Base-by-base conservation (phyloP, 2,888 invertebrate genomes). In the Pinctada fucata region DNA sequence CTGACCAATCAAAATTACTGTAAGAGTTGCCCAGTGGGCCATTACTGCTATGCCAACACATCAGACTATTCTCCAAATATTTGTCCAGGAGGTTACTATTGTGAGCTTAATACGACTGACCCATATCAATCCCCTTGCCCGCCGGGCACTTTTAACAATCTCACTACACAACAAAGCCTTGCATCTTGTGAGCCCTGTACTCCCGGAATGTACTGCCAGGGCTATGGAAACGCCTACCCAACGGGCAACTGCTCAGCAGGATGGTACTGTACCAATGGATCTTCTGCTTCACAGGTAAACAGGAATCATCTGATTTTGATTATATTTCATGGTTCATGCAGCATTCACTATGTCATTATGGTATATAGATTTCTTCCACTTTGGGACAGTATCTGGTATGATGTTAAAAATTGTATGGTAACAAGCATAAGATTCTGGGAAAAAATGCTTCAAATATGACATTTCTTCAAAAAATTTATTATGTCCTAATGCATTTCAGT, bases 31-130 rank as follows among this genome's bases (percentile, higher is more conserved):
- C 90, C 90, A 5, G 87, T 83, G 45, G 91, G 91, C 2, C 87
- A 90, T 81, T 91, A 84, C 82, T 91, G 91, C 75, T 83, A 83
- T 52, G 87, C 86, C 65, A 91, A 90, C 79, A 90, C 91, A 1
- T 87, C 90, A 10, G 90, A 91, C 80, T 90, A 87, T 81, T 78
- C 83, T 13, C 80, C 85, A 10, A 88, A 88, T 78, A 68, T 81
- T 3, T 92, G 92, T 78, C 91, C 91, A 2, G 76, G 86, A 16
- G 91, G 90, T 2, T 85, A 89, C 79, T 90, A 89, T 79, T 89
- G 88, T 76, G 83, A 78, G 10, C 81, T 81, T 13, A 89, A 89
- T 74, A 90, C 90, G 3, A 88, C 90, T 2, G 84, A 88, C 49
- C 82, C 85, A 13, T 80, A 79, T 69, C 79, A 86, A 70, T 82